Evolutionary conservation across 2,888 invertebrate genomes (phyloP), one percentile per base, ranked within the genome.

Genomic region (Leucoma salicis): DNA sequence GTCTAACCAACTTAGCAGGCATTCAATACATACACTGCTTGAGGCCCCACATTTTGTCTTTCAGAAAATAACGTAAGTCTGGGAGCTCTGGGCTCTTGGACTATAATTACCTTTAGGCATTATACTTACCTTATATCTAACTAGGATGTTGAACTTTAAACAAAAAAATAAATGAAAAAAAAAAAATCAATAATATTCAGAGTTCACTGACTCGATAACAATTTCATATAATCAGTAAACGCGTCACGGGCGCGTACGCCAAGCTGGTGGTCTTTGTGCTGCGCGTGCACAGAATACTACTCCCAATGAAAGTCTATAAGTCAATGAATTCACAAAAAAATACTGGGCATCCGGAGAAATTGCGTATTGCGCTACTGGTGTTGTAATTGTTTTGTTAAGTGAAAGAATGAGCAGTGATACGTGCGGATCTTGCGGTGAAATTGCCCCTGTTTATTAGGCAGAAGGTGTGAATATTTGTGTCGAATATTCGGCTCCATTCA

Each of bases 121-220:
- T 21, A 5, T 5, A 21, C 3, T 21, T 21, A 8, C 21, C 21
- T 8, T 4, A 21, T 5, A 21, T 21, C 8, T 21, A 21, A 21
- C 2, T 21, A 21, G 6, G 6, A 4, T 5, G 8, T 2, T 21
- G 3, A 8, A 5, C 8, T 6, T 16, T 16, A 6, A 21, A 3
- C 1, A 21, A 2, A 21, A 21, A 21, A 21, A 21, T 8, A 8
- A 21, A 3, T 21, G 16, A 16, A 16, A 8, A 27, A 27, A 27
- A 27, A 27, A 27, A 27, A 6, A 27, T 4, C 7, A 29, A 29
- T 29, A 12, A 13, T 29, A 13, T 29, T 8, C 13, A 0, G 39
- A 57, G 66, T 57, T 66, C 69, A 56, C 35, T 62, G 68, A 63
- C 71, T 49, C 47, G 28, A 33, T 39, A 39, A 61, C 53, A 60